Evolutionary conservation across 2,888 invertebrate species (phyloP), one percentile per base, ranked within the genome.

Genomic region (Tenthredo scrophulariae): DNA sequence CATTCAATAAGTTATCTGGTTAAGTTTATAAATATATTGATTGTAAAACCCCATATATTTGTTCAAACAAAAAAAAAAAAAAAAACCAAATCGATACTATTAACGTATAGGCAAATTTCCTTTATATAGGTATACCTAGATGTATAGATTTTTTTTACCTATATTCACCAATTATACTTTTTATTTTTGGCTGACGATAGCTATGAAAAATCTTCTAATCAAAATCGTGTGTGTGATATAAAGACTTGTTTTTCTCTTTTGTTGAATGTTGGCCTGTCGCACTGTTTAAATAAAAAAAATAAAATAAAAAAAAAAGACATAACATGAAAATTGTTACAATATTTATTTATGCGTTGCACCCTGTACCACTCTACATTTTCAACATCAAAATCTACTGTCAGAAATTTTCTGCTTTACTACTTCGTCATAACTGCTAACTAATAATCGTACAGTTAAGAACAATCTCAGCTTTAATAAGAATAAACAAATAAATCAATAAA

Each of bases 231-330:
- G 83, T 83, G 83, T 83, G 83, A 83, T 83, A 83, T 82, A 15
- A 58, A 79, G 58, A 79, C 58, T 79, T 54, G 79, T 54, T 79
- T 79, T 77, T 9, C 86, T 84, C 87, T 87, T 88, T 87, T 86
- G 86, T 87, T 88, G 87, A 86, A 85, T 80, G 87, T 88, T 88
- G 87, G 88, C 88, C 88, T 89, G 87, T 88, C 87, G 88, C 88
- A 88, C 88, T 88, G 87, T 88, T 88, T 87, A 70, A 87, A 88
- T 87, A 88, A 88, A 87, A 88, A 84, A 86, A 86, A 82, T 83
- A 72, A 89, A 80, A 33, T 43, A 5, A n/a, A 15, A 26, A 33
- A 62, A 40, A 62, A 80, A 22, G 15, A 33, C 26, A 46, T 43
- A 13, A 46, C 15, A 15, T 46, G 3, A 46, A 46, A 46, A 46